phyloP scores from a whole-genome alignment of 1,140 invertebrate genomes.

The Subanguina moxae region DNA sequence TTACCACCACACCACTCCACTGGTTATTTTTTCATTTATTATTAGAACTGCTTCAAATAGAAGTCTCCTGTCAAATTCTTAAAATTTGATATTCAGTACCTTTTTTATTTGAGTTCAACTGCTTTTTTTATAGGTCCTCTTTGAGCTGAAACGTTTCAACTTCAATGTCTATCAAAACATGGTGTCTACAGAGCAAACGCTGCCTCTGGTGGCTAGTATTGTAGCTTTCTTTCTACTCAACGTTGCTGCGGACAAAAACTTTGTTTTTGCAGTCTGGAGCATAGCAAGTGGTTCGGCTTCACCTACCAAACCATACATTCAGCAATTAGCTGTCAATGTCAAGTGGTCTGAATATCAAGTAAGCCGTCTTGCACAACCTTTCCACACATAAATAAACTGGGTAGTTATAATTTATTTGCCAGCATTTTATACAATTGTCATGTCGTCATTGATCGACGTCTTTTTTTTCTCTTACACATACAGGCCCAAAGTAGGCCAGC shows the following conservation, averaged over 20 bases:
- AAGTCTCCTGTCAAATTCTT: too few relatives aligned
- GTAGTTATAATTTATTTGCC: too few relatives aligned
- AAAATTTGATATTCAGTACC: too few relatives aligned
- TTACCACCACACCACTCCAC: constrained; percentile 23
- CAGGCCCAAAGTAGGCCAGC: too few relatives aligned
- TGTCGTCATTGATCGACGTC: too few relatives aligned
- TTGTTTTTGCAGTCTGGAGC: constrained; percentile 11
- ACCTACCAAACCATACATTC: neutral
- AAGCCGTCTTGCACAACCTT: neutral
- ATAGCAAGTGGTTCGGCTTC: neutral
- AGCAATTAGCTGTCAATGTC: neutral
- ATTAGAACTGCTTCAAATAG: neutral
- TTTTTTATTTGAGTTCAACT: too few relatives aligned
- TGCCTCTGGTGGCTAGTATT: constrained; percentile 5
- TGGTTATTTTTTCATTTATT: constrained; percentile 10
- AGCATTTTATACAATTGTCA: too few relatives aligned
- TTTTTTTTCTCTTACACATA: too few relatives aligned
- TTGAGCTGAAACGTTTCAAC: constrained; percentile 22
- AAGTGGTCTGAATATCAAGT: constrained; percentile 27
- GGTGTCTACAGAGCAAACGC: constrained; percentile 22
- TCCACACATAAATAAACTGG: too few relatives aligned
- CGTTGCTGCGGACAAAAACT: constrained; percentile 20
- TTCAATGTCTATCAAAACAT: constrained; percentile 24
- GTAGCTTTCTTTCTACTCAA: constrained; percentile 31
- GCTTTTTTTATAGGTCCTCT: neutral